phyloP scores from a whole-genome alignment of 2,888 invertebrate genomes.

The Nebria brevicollis region DNA sequence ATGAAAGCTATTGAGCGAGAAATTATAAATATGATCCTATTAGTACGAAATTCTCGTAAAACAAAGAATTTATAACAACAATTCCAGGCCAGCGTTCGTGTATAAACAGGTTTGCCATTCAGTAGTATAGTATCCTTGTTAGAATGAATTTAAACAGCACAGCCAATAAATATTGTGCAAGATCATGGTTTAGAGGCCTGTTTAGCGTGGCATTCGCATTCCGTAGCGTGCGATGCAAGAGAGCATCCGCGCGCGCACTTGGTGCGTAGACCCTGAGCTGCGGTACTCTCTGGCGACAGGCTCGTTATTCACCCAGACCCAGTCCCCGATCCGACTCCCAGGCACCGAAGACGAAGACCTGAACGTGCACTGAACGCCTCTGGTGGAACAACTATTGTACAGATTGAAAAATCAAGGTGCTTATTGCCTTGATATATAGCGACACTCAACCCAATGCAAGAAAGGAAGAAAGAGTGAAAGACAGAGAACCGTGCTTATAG shows the following conservation, averaged over 20 bases:
- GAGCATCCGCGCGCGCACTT: constrained; percentile 12
- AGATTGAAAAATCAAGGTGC: constrained; percentile 45
- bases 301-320: constrained; percentile 31
- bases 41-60: background rate
- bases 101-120: background rate
- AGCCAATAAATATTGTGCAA: background rate
- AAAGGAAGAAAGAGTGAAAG: background rate
- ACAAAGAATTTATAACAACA: background rate
- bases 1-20: no score
- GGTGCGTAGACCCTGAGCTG: background rate
- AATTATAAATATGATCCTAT: no score
- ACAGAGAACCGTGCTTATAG: background rate
- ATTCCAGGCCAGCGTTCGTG: background rate
- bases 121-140: background rate
- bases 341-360: background rate
- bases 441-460: background rate
- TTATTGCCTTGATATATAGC: constrained; percentile 42
- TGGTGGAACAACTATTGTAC: constrained; percentile 37
- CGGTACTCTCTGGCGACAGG: constrained; percentile 9
- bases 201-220: constrained; percentile 12
- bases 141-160: background rate
- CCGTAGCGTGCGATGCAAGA: constrained; percentile 4
- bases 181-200: background rate
- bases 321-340: background rate
- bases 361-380: constrained; percentile 3